Evolutionary conservation across 2,797 vertebrate genomes (phyloP).

Genomic region (Macropodus opercularis): DNA sequence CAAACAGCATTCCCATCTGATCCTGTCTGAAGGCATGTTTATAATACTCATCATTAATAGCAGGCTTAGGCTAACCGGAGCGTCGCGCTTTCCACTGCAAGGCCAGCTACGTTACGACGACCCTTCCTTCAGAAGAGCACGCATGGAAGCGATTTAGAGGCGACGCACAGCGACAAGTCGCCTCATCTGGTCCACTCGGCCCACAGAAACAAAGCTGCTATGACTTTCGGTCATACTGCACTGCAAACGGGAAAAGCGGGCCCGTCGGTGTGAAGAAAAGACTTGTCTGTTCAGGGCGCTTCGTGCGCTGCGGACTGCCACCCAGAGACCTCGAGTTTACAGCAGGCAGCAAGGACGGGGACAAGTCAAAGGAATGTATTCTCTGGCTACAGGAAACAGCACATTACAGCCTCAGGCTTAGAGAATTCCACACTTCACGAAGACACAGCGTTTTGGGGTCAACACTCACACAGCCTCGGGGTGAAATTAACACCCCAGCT

Average conservation of each 20-base stretch:
- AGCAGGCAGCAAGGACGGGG: constrained; percentile 57
- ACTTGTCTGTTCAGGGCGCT: constrained; percentile 48
- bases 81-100: constrained; percentile 72
- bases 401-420: constrained; percentile 74
- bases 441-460: constrained; percentile 79
- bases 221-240: constrained; percentile 11
- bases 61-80: constrained; percentile 75
- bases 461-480: constrained; percentile 76
- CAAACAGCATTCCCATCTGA: constrained; percentile 83
- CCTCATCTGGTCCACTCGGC: constrained; percentile 58
- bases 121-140: constrained; percentile 48
- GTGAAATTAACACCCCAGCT: constrained; percentile 84
- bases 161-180: constrained; percentile 64
- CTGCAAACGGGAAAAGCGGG: constrained; percentile 4
- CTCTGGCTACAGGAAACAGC: constrained; percentile 76
- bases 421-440: constrained; percentile 80
- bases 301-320: constrained; percentile 62
- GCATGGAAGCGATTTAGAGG: constrained; percentile 76
- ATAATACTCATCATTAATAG: constrained; percentile 85
- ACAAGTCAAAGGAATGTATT: constrained; percentile 75
- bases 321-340: constrained; percentile 66
- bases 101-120: constrained; percentile 60
- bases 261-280: constrained; percentile 13
- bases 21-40: constrained; percentile 82
- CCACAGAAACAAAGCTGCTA: constrained; percentile 43